phyloP scores from a whole-genome alignment of 2,113 vertebrate species.

The Triplophysa rosa region DNA sequence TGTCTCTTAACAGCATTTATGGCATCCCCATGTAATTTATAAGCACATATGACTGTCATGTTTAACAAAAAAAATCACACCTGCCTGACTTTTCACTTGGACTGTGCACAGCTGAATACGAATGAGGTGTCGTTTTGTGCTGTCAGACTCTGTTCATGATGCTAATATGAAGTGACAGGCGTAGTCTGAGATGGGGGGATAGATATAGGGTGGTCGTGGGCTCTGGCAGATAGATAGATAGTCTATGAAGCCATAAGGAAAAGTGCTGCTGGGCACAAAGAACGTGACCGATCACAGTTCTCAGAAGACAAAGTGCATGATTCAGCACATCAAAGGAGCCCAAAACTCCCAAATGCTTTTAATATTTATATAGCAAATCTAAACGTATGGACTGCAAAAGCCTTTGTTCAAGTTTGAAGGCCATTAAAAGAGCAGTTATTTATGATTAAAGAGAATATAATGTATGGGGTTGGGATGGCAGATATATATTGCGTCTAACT shows the following conservation, averaged over 20 bases:
- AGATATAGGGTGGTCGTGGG: conserved; percentile 28
- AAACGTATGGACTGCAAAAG: conserved; percentile 10
- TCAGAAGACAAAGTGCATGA: conserved; percentile 28
- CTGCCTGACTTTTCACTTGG: conserved; percentile 37
- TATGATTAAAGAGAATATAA: not conserved
- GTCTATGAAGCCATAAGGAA: conserved; percentile 16
- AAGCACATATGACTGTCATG: conserved; percentile 50
- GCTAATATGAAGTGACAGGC: conserved; percentile 49
- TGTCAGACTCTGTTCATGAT: conserved; percentile 40
- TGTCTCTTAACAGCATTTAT: conserved; percentile 30
- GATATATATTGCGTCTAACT: too few species aligned
- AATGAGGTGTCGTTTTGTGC: conserved; percentile 45
- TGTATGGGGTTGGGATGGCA: not conserved
- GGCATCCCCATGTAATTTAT: conserved; percentile 37
- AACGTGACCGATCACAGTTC: conserved; percentile 7
- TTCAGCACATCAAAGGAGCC: conserved; percentile 37
- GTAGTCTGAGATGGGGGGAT: conserved; percentile 16
- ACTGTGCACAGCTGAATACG: conserved; percentile 44
- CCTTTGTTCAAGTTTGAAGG: conserved; percentile 12
- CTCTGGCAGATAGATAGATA: conserved; percentile 38
- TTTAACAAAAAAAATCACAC: conserved; percentile 42
- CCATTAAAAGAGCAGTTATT: not conserved
- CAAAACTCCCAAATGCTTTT: conserved; percentile 2
- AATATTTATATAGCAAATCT: conserved; percentile 39
- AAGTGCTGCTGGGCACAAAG: not conserved